phyloP scores from a whole-genome alignment of 2,888 invertebrate species.

The Leucania comma region DNA sequence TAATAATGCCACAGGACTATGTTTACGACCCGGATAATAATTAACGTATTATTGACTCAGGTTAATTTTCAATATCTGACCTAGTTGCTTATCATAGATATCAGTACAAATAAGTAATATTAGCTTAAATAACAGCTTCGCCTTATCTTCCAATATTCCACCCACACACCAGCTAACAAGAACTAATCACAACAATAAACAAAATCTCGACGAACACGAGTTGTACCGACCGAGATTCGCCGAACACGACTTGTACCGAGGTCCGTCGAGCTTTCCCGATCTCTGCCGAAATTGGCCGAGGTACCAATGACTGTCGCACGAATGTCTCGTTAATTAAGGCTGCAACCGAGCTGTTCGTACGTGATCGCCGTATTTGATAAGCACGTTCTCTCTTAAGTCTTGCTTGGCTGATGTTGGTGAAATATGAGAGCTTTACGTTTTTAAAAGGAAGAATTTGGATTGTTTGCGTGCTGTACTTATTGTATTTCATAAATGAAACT shows the following conservation, averaged over 20 bases:
- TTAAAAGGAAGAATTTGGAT: not conserved
- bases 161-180: not conserved
- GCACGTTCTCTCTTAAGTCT: not conserved
- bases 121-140: not conserved
- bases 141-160: not conserved
- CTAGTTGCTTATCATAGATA: not conserved
- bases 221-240: not conserved
- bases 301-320: constrained; percentile 33
- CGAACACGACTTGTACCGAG: not conserved
- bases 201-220: constrained; percentile 13
- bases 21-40: too few species aligned
- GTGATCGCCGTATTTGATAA: constrained; percentile 54
- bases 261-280: constrained; percentile 3
- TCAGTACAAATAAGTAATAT: not conserved
- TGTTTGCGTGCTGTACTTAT: not conserved
- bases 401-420: not conserved
- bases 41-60: not conserved
- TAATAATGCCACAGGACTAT: too few species aligned
- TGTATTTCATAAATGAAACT: not conserved
- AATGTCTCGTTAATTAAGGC: constrained; percentile 62
- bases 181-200: constrained; percentile 32
- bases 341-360: constrained; percentile 48
- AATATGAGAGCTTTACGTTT: constrained; percentile 6
- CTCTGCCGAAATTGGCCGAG: not conserved
- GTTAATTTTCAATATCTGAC: not conserved